Percentiles rank a stretch among this genome's conserved stretches.
Conservation (phyloP, 2,888 invertebrate species). For the Acrobasis consociella region DNA sequence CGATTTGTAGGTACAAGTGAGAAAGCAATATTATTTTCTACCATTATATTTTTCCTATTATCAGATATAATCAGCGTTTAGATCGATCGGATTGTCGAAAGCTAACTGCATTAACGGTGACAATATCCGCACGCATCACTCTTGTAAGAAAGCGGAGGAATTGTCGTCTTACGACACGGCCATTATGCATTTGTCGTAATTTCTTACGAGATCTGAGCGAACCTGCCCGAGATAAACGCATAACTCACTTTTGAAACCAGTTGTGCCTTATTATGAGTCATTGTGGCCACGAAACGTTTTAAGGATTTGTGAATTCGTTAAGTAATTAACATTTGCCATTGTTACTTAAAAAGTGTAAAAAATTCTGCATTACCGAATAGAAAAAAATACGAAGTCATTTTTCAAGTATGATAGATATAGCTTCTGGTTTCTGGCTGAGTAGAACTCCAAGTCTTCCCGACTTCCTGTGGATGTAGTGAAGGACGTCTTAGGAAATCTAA, state of each 20-base stretch:
- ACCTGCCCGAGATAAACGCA: slow-evolving; percentile 54
- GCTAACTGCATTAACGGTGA: slow-evolving; percentile 32
- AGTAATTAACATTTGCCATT: slow-evolving; percentile 10
- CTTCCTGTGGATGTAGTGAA: too few relatives aligned
- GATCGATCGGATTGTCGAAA: slow-evolving; percentile 27
- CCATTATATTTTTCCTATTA: slow-evolving; percentile 21
- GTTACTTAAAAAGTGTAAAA: not conserved
- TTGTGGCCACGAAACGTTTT: slow-evolving; percentile 14
- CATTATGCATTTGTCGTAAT: slow-evolving; percentile 73
- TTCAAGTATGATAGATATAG: too few relatives aligned
- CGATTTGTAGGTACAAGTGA: too few relatives aligned
- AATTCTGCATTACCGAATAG: not conserved
- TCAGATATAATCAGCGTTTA: slow-evolving; percentile 13
- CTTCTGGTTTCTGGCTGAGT: too few relatives aligned
- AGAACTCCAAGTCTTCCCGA: too few relatives aligned
- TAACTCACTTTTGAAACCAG: slow-evolving; percentile 34
- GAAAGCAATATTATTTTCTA: not conserved
- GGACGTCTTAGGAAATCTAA: too few relatives aligned
- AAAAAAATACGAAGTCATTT: too few relatives aligned
- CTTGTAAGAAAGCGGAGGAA: slow-evolving; percentile 54
- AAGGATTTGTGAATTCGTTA: slow-evolving; percentile 10
- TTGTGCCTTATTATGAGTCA: slow-evolving; percentile 19
- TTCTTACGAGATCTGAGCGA: slow-evolving; percentile 67
- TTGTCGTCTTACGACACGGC: slow-evolving; percentile 66
- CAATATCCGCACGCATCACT: slow-evolving; percentile 47